Evolutionary conservation across 2,113 vertebrate species (phyloP).

Genomic region (Trematomus loennbergii): DNA sequence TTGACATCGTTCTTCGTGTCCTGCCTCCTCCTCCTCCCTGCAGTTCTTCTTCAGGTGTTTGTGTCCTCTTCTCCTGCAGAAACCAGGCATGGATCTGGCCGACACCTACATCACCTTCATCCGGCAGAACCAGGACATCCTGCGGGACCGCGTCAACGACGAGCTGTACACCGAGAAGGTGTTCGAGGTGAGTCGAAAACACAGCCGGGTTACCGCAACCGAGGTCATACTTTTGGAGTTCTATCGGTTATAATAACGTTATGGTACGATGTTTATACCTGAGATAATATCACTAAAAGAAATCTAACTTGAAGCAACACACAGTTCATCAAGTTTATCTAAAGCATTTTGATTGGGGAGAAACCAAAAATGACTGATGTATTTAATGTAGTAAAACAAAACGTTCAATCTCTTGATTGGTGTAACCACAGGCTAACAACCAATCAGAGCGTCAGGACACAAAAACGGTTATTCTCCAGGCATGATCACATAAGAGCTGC

Average conservation of each 20-base stretch:
- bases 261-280: too few relatives aligned
- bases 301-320: too few relatives aligned
- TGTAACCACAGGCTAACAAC: background rate
- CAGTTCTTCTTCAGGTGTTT: constrained; percentile 36
- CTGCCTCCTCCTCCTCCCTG: background rate
- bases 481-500: too few relatives aligned
- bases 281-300: background rate
- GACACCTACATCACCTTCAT: constrained; percentile 97
- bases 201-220: too few relatives aligned
- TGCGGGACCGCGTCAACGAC: constrained; percentile 92
- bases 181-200: constrained; percentile 91
- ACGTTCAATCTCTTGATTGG: background rate
- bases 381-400: too few relatives aligned
- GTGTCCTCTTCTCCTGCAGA: constrained; percentile 81
- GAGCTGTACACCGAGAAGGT: constrained; percentile 94
- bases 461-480: too few relatives aligned
- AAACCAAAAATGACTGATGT: too few relatives aligned
- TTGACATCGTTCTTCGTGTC: background rate
- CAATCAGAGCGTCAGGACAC: too few relatives aligned
- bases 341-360: too few relatives aligned
- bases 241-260: background rate
- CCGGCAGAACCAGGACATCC: constrained; percentile 96
- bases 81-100: constrained; percentile 95
- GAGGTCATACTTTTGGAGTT: background rate
- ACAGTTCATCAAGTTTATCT: too few relatives aligned